These are phyloP conservation scores for Agriotes lineatus DNA, from an alignment of 2,888 invertebrate genomes.

Conservation along the genomic window DNA sequence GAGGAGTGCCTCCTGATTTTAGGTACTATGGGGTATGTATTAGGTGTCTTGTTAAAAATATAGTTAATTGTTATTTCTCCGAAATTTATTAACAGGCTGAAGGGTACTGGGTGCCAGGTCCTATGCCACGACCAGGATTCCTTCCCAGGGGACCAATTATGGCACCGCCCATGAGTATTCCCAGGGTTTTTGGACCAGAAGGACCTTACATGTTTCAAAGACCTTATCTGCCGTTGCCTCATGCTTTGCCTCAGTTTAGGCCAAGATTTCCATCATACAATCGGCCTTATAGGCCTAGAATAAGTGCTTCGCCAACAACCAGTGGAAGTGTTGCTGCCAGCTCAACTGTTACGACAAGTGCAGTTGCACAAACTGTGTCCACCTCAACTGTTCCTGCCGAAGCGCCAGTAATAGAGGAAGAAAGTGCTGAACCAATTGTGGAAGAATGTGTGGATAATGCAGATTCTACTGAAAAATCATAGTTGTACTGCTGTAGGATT, in stretches of 20 bases:
- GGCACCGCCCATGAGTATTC: constrained; percentile 23
- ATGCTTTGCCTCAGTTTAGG: constrained; percentile 26
- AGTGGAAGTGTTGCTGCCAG: neutral
- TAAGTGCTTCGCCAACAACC: neutral
- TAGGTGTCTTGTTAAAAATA: neutral
- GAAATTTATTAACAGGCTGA: constrained; percentile 19
- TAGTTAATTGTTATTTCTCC: neutral
- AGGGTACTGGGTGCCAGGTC: constrained; percentile 36
- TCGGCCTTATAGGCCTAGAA: constrained; percentile 14
- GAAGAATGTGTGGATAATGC: constrained; percentile 11
- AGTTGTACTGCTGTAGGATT: too few relatives aligned
- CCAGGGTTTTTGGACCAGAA: constrained; percentile 20
- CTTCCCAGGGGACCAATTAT: constrained; percentile 30
- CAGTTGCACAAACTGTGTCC: neutral
- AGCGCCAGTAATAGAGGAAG: neutral
- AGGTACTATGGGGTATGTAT: constrained; percentile 35
- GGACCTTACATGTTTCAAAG: constrained; percentile 24
- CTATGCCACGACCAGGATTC: constrained; percentile 30
- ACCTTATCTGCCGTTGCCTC: constrained; percentile 28
- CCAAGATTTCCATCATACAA: constrained; percentile 21
- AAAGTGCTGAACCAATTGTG: neutral
- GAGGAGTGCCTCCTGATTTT: constrained; percentile 22
- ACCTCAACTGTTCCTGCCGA: neutral
- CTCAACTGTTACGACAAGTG: neutral
- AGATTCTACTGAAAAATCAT: constrained; percentile 2